A percentile compares a stretch with the other conserved stretches of the same genome.
Conservation (phyloP, 2,113 vertebrate genomes). For the Oncorhynchus kisutch region DNA sequence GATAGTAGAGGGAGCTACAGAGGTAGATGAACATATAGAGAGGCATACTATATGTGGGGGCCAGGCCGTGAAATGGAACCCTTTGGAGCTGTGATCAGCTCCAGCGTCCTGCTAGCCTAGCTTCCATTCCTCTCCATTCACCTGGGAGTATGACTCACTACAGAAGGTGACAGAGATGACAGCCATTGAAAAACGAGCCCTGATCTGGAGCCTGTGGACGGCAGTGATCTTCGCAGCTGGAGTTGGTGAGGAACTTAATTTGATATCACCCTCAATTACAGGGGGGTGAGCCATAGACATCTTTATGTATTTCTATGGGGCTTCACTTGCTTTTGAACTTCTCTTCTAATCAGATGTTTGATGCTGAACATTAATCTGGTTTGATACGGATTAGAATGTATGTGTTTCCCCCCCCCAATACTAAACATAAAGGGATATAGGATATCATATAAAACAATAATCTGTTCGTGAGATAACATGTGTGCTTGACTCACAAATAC, state of each 20-base stretch:
- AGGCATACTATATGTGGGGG: neutral
- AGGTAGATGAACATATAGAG: neutral
- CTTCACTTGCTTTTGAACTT: too few species aligned
- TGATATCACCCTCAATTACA: neutral
- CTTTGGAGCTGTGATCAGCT: neutral
- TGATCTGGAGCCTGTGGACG: slow-evolving; percentile 38
- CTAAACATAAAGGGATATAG: neutral
- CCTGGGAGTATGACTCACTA: neutral
- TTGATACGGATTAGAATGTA: neutral
- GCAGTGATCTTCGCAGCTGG: slow-evolving; percentile 20
- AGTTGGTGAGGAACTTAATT: slow-evolving; percentile 39
- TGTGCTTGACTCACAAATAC: neutral
- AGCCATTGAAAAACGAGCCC: neutral
- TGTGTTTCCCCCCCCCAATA: neutral
- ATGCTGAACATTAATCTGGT: neutral
- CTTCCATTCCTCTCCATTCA: neutral
- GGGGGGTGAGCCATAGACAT: neutral
- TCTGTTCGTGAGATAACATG: neutral
- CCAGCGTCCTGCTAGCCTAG: neutral
- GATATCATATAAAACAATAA: too few species aligned
- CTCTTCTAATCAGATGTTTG: neutral
- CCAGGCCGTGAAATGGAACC: neutral
- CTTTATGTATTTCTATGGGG: too few species aligned
- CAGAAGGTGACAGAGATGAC: slow-evolving; percentile 17
- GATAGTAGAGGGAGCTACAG: neutral